Conservation (phyloP, 1,140 invertebrate genomes). For the Odontomachus brunneus region DNA sequence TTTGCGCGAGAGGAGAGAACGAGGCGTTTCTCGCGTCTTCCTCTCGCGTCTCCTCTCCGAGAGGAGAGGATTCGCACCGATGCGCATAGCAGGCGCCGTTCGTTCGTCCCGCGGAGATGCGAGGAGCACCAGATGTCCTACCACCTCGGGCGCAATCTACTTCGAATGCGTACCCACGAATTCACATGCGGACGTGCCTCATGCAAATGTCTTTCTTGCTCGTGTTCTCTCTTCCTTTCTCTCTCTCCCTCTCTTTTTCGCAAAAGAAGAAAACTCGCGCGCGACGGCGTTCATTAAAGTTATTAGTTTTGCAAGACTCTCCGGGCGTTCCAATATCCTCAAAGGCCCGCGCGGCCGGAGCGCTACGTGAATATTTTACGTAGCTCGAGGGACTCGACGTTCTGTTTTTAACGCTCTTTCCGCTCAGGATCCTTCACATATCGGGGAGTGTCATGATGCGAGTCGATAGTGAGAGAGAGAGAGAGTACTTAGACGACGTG, state of each 20-base stretch:
- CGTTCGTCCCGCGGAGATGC: slow-evolving; percentile 18
- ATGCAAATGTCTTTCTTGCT: slow-evolving; percentile 73
- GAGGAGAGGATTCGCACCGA: slow-evolving; percentile 41
- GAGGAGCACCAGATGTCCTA: slow-evolving; percentile 67
- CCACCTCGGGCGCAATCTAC: slow-evolving; percentile 65
- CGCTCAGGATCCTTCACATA: background rate
- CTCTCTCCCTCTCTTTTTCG: background rate
- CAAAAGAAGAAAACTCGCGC: slow-evolving; percentile 65
- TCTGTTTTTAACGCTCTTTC: slow-evolving; percentile 9
- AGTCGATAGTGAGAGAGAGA: too few relatives aligned
- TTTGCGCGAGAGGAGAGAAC: slow-evolving; percentile 13
- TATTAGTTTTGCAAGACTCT: slow-evolving; percentile 72
- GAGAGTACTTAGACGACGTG: too few relatives aligned
- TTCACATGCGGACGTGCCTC: slow-evolving; percentile 73
- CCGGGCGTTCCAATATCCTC: slow-evolving; percentile 61
- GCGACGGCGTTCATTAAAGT: slow-evolving; percentile 69
- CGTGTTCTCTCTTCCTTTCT: background rate
- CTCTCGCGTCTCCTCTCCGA: background rate
- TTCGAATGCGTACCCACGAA: slow-evolving; percentile 73
- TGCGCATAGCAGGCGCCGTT: slow-evolving; percentile 13
- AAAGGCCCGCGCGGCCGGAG: slow-evolving; percentile 53
- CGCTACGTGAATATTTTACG: slow-evolving; percentile 67
- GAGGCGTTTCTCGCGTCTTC: background rate
- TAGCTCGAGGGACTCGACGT: background rate
- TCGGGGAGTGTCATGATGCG: background rate